Evolutionary conservation across 2,797 vertebrate species (phyloP), one percentile per base, ranked within the genome.

Genomic region (Peromyscus attwateri): DNA sequence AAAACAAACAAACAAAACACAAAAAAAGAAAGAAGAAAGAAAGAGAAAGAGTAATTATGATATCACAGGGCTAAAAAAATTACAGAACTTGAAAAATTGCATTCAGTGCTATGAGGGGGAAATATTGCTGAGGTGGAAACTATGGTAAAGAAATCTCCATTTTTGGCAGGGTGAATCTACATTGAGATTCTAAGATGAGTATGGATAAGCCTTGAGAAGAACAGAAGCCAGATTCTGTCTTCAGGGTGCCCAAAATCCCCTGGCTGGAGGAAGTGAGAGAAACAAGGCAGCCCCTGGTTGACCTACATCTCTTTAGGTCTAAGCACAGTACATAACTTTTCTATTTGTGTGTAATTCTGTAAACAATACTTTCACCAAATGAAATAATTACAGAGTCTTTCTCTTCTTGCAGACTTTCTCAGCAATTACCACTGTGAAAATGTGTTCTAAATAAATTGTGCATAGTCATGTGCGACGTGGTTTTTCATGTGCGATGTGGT

Each of bases 201-300:
- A 19, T 37, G 87, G 62, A 57, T 6, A 84, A 77, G 62, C 29
- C 37, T 9, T 27, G 0, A 34, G 14, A 84, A 31, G 23, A 94
- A 66, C 19, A 70, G 40, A 89, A 17, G 23, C 1, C 52, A 90
- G 43, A 29, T 25, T 23, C 5, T 37, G 23, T 23, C 62, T 64
- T 11, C 0, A 66, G 0, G 40, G 37, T 29, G 5, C 43, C 3
- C 40, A 12, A 31, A 60, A 37, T 43, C 34, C 27, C 2, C 23
- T 27, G 14, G 0, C 21, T 79, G 55, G n/a, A 29, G 1, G 1
- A n/a, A 31, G 49, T 9, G 25, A 37, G 1, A 11, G 40, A 55
- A 37, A 5, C 6, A 3, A 0, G 4, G 14, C 57, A 12, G 27
- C 11, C 37, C 27, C 5, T 29, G 2, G 2, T 4, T 40, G 13